phyloP scores from a whole-genome alignment of 2,888 invertebrate species.

The Cacoxenus indagator region DNA sequence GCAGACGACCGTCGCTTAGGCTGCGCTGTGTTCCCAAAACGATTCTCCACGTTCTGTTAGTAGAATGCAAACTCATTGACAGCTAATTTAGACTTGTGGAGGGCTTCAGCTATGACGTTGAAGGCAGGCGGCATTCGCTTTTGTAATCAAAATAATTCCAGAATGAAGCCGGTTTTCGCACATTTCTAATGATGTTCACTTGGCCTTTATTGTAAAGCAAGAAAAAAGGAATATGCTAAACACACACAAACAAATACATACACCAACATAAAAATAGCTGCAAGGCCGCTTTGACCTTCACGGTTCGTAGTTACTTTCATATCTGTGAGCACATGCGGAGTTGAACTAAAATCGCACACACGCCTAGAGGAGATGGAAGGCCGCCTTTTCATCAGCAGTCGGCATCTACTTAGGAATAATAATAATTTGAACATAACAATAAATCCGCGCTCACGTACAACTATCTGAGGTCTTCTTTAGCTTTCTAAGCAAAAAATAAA shows the following conservation, averaged over 20 bases:
- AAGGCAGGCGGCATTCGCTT: neutral
- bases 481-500: neutral
- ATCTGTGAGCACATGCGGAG: neutral
- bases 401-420: conserved; percentile 19
- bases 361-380: neutral
- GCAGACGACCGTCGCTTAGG: neutral
- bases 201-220: neutral
- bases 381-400: conserved; percentile 16
- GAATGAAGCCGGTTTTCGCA: conserved; percentile 2
- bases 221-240: conserved; percentile 5
- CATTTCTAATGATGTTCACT: conserved; percentile 13
- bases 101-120: conserved; percentile 26
- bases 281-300: neutral
- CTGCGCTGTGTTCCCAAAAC: neutral
- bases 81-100: conserved; percentile 10
- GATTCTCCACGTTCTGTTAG: conserved; percentile 13
- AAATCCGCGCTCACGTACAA: neutral
- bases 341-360: neutral
- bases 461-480: neutral
- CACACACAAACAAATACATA: neutral
- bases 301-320: neutral
- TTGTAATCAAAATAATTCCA: neutral
- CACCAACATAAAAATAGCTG: neutral
- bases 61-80: conserved; percentile 22
- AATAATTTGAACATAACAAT: conserved; percentile 21